Evolutionary conservation across 2,113 vertebrate species (phyloP), one percentile per base, ranked within the genome.

Genomic region (Vicugna pacos): DNA sequence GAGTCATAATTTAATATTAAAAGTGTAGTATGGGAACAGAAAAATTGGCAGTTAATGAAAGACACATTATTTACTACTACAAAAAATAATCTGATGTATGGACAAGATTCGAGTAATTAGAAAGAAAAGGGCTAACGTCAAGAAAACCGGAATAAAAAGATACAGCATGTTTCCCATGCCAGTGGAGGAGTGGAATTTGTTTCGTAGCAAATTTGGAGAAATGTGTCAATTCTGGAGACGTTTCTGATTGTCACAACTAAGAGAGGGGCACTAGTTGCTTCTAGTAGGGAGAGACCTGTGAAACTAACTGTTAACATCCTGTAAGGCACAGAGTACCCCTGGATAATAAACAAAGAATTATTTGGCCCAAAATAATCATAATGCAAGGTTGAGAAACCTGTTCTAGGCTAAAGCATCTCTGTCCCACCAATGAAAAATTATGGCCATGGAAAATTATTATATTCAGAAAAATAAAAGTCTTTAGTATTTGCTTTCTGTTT

Each of bases 1-100:
- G 42, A 58, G 0, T 56, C 28, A 38, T 35, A 67, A 38, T 38
- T 88, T 84, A 64, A 72, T 48, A 38, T 52, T 93, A 64, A 82
- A 62, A 70, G 19, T 14, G 10, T 32, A 54, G 22, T 62, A 14
- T 54, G 4, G 50, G 54, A 70, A 16, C 26, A 91, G 70, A 83
- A 64, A 38, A 24, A 11, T 54, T 73, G 13, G 6, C 35, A 77
- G 6, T 70, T 70, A 38, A 81, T 50, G 76, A 60, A 83, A 88
- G 0, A 3, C 13, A 4, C 24, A 8, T 86, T 93, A n/a, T 28
- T 5, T 22, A 13, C 3, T 35, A 1, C 6, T 52, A 5, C n/a
- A 58, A 10, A 26, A 67, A 89, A 42, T 70, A 80, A 35, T 60
- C 35, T 38, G 46, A 16, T 30, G 8, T 46, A 17, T 89, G 32